These are phyloP conservation scores for Caenorhabditis sp. DNA, from an alignment of 2,888 invertebrate species.

Conservation along the genomic window DNA sequence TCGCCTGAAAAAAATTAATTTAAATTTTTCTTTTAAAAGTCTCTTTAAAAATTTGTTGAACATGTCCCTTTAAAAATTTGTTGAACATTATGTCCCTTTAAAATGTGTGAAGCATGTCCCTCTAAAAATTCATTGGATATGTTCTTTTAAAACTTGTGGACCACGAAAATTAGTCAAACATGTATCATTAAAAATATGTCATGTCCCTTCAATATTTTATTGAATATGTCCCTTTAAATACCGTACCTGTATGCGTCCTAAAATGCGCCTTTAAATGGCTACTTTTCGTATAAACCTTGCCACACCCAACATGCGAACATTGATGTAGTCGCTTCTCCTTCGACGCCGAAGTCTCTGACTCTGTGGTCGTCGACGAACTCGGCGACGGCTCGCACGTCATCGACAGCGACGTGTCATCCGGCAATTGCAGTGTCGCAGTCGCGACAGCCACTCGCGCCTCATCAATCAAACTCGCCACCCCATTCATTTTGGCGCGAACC, in stretches of 20 bases:
- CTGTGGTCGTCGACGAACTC: conserved; percentile 40
- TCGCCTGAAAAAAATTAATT: conserved; percentile 67
- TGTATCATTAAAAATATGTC: too few species aligned
- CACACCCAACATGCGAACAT: conserved; percentile 60
- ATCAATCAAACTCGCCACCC: conserved; percentile 36
- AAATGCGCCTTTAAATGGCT: conserved; percentile 69
- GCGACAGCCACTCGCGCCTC: conserved; percentile 41
- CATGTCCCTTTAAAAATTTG: too few species aligned
- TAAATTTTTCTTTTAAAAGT: too few species aligned
- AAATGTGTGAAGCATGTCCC: too few species aligned
- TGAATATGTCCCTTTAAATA: too few species aligned
- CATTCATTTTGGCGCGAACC: conserved; percentile 36
- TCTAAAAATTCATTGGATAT: too few species aligned
- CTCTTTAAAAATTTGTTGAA: too few species aligned
- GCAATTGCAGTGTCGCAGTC: conserved; percentile 5
- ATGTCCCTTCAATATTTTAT: too few species aligned
- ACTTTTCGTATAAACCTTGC: conserved; percentile 69
- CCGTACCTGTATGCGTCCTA: conserved; percentile 69
- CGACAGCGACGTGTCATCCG: background rate
- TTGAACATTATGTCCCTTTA: too few species aligned
- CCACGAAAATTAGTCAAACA: too few species aligned
- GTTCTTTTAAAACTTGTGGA: too few species aligned
- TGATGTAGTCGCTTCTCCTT: conserved; percentile 40
- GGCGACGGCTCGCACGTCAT: conserved; percentile 48
- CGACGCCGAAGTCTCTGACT: conserved; percentile 19